These are phyloP conservation scores for Ornithorhynchus anatinus DNA, from an alignment of 2,113 vertebrate species.

Conservation along the genomic window DNA sequence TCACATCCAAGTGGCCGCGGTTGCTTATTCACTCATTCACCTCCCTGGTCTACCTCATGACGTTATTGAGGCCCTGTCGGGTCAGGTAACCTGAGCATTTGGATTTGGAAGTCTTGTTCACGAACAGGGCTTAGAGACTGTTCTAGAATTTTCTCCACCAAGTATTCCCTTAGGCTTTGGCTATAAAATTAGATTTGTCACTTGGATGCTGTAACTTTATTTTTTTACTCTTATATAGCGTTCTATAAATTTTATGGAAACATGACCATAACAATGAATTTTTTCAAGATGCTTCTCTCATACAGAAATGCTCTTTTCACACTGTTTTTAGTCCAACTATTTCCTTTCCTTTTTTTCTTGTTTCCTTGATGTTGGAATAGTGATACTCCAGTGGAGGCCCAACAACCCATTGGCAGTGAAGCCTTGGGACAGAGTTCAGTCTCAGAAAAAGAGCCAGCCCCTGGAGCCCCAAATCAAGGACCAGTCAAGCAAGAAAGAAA, in stretches of 20 bases:
- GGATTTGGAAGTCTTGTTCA: too few relatives aligned
- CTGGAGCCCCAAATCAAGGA: slow-evolving; percentile 73
- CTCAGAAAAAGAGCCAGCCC: slow-evolving; percentile 74
- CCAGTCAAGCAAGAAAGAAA: slow-evolving; percentile 77
- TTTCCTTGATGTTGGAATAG: slow-evolving; percentile 72
- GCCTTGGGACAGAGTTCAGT: slow-evolving; percentile 66
- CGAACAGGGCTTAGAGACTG: too few relatives aligned
- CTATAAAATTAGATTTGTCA: too few relatives aligned
- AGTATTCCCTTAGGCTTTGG: too few relatives aligned
- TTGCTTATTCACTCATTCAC: too few relatives aligned
- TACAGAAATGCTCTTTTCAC: not conserved
- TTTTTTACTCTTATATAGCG: too few relatives aligned
- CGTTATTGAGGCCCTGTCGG: too few relatives aligned
- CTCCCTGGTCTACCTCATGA: too few relatives aligned
- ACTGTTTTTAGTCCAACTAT: not conserved
- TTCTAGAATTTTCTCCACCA: too few relatives aligned
- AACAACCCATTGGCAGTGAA: slow-evolving; percentile 75
- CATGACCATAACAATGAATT: not conserved
- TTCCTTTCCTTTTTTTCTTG: slow-evolving; percentile 23
- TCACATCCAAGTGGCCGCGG: too few relatives aligned
- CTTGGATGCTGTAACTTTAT: too few relatives aligned
- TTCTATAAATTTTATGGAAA: not conserved
- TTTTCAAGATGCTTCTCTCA: not conserved
- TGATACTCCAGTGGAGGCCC: slow-evolving; percentile 82
- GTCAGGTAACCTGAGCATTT: too few relatives aligned